These are phyloP conservation scores for Callimorpha dominula DNA, from an alignment of 2,888 invertebrate genomes.

Conservation along the genomic window DNA sequence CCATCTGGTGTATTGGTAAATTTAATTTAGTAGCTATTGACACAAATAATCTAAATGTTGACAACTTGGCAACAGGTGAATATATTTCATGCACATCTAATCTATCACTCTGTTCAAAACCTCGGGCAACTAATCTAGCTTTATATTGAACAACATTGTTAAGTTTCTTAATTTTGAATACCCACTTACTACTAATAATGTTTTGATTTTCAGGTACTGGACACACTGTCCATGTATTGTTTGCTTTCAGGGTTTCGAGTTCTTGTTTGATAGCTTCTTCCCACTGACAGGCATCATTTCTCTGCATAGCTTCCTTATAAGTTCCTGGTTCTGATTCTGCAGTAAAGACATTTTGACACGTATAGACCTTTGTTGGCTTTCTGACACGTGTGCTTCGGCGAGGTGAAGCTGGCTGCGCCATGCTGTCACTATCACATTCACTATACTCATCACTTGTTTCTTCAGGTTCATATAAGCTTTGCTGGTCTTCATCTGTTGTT, in stretches of 20 bases:
- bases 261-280: slow-evolving; percentile 37
- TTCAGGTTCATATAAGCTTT: too few relatives aligned
- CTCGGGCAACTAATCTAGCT: background rate
- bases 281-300: slow-evolving; percentile 34
- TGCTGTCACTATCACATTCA: too few relatives aligned
- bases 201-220: background rate
- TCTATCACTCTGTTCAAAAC: background rate
- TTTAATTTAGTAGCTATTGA: too few relatives aligned
- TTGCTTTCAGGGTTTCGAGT: slow-evolving; percentile 14
- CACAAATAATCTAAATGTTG: too few relatives aligned
- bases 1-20: too few relatives aligned
- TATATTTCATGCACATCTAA: background rate
- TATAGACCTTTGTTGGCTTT: background rate
- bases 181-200: slow-evolving; percentile 32
- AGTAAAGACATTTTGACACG: slow-evolving; percentile 6
- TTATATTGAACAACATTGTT: slow-evolving; percentile 14
- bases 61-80: too few relatives aligned
- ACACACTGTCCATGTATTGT: slow-evolving; percentile 5
- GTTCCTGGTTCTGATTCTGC: slow-evolving; percentile 27
- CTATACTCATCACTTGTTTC: too few relatives aligned
- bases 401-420: too few relatives aligned
- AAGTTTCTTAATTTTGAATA: slow-evolving; percentile 37
- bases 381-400: too few relatives aligned
- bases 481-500: too few relatives aligned
- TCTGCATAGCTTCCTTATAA: slow-evolving; percentile 36